These are phyloP conservation scores for Meliscaeva auricollis DNA, from an alignment of 2,888 invertebrate genomes.

Conservation along the genomic window DNA sequence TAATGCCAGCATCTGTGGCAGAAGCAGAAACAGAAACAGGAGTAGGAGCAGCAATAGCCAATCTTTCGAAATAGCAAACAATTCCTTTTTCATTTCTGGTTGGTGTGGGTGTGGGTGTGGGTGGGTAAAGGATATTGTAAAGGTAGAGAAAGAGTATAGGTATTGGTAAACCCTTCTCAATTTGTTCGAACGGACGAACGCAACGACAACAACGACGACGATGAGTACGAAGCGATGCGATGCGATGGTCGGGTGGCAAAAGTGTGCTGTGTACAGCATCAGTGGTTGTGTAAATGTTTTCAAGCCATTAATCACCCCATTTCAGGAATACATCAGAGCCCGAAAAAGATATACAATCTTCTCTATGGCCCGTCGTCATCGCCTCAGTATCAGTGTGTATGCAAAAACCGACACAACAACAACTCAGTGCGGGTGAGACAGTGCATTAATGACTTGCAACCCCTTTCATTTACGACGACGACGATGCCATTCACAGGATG, in stretches of 20 bases:
- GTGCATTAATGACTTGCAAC: conserved; percentile 76
- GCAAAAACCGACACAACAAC: conserved; percentile 16
- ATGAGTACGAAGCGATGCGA: conserved; percentile 11
- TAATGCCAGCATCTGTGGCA: conserved; percentile 69
- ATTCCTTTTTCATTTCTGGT: conserved; percentile 62
- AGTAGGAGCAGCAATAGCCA: conserved; percentile 61
- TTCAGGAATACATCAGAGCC: conserved; percentile 82
- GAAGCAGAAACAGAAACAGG: background rate
- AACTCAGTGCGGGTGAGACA: conserved; percentile 66
- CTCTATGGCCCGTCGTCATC: conserved; percentile 46
- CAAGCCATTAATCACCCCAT: conserved; percentile 84
- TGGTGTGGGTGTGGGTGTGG: conserved; percentile 39
- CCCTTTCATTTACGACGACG: conserved; percentile 61
- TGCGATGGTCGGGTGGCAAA: conserved; percentile 55
- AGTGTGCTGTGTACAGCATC: conserved; percentile 69
- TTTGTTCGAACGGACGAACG: conserved; percentile 58
- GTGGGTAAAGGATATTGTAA: background rate
- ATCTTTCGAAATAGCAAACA: conserved; percentile 71
- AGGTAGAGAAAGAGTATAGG: conserved; percentile 52
- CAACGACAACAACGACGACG: conserved; percentile 20
- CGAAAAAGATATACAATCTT: conserved; percentile 74
- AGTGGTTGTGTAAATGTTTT: conserved; percentile 83
- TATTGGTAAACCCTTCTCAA: conserved; percentile 75
- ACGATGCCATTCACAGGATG: conserved; percentile 40
- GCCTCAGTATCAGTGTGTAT: conserved; percentile 22